Percentiles rank a stretch among this genome's conserved stretches.
These are phyloP conservation scores for Pimpla rufipes DNA, from an alignment of 2,888 invertebrate genomes.

Conservation along the genomic window DNA sequence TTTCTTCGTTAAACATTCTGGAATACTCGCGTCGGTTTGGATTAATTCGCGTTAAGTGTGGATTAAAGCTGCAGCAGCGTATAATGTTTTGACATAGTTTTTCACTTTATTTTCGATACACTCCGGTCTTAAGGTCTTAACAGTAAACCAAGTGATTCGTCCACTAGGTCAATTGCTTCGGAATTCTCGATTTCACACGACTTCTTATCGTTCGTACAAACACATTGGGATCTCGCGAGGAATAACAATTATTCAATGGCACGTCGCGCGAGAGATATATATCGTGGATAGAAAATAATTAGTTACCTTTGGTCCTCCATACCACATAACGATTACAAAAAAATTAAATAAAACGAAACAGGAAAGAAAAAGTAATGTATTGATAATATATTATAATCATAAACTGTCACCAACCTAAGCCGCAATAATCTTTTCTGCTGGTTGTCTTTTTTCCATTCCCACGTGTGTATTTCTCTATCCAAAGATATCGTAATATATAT, in stretches of 20 bases:
- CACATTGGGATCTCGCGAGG: slow-evolving; percentile 29
- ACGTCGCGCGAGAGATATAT: slow-evolving; percentile 48
- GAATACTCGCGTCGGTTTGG: neutral
- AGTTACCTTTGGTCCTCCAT: slow-evolving; percentile 74
- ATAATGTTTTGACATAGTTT: slow-evolving; percentile 1
- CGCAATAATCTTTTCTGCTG: slow-evolving; percentile 40
- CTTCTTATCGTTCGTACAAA: slow-evolving; percentile 45
- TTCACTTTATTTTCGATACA: slow-evolving; percentile 38
- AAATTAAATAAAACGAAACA: slow-evolving; percentile 53
- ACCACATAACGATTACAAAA: slow-evolving; percentile 71
- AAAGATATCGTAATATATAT: slow-evolving; percentile 43
- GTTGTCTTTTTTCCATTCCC: slow-evolving; percentile 63
- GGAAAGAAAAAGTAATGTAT: slow-evolving; percentile 28
- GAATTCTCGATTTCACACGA: slow-evolving; percentile 10
- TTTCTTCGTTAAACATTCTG: neutral
- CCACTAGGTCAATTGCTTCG: neutral
- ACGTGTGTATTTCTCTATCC: slow-evolving; percentile 40
- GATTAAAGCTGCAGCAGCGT: neutral
- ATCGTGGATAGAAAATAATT: slow-evolving; percentile 63
- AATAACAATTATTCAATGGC: slow-evolving; percentile 56
- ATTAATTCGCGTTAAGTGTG: too few species aligned
- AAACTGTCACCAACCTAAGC: slow-evolving; percentile 38
- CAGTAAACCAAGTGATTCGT: slow-evolving; percentile 17
- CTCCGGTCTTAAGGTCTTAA: slow-evolving; percentile 31
- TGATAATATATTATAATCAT: slow-evolving; percentile 41